Percentiles rank a stretch among this genome's conserved stretches.
Conservation (phyloP, 1,140 invertebrate genomes). For the Caenorhabditis inopinata region DNA sequence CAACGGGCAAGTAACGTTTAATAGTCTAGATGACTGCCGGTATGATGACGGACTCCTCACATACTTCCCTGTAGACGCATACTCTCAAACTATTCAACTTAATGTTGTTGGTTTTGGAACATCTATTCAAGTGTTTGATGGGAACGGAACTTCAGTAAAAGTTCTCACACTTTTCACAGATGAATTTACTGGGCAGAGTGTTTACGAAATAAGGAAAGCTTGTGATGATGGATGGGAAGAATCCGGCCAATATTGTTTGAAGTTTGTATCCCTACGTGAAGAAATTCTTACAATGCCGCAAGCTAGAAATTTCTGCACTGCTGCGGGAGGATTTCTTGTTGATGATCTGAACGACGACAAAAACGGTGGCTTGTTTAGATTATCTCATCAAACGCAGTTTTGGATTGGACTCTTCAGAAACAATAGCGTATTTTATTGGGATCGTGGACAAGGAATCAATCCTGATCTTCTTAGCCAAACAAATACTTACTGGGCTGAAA, state of each 20-base stretch:
- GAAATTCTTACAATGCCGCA: slow-evolving; percentile 6
- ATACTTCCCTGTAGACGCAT: slow-evolving; percentile 50
- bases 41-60: not conserved
- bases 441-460: slow-evolving; percentile 31
- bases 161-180: not conserved
- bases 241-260: slow-evolving; percentile 38
- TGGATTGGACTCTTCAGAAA: slow-evolving; percentile 44
- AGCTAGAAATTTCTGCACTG: slow-evolving; percentile 32
- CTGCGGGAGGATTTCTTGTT: slow-evolving; percentile 40
- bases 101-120: slow-evolving; percentile 30
- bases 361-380: not conserved
- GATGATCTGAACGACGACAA: slow-evolving; percentile 42
- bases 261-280: not conserved
- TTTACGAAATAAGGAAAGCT: slow-evolving; percentile 20
- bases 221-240: slow-evolving; percentile 43
- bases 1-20: slow-evolving; percentile 38
- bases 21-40: not conserved
- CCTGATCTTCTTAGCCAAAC: slow-evolving; percentile 26
- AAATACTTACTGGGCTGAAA: slow-evolving; percentile 27
- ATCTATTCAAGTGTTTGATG: slow-evolving; percentile 5
- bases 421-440: slow-evolving; percentile 35
- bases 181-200: not conserved
- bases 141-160: not conserved
- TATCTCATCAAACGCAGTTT: not conserved
- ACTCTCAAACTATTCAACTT: slow-evolving; percentile 44